phyloP scores from a whole-genome alignment of 2,797 vertebrate species.

The Ctenopoma multispine region DNA sequence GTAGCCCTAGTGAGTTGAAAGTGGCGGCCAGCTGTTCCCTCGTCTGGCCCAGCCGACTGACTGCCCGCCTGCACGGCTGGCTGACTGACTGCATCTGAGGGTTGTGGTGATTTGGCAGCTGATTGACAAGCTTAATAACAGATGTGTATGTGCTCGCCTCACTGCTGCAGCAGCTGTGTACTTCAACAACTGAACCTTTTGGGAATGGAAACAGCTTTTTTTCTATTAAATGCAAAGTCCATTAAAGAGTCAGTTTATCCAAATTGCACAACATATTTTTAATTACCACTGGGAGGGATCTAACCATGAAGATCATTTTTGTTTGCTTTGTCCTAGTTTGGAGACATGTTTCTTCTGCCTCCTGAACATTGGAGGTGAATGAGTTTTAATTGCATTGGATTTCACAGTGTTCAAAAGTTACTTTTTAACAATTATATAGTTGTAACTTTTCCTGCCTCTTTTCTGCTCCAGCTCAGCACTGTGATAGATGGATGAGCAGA shows the following conservation, averaged over 20 bases:
- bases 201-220: slow-evolving; percentile 33
- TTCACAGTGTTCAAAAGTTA: not conserved
- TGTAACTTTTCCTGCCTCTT: too few species aligned
- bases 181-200: slow-evolving; percentile 26
- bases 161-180: slow-evolving; percentile 51
- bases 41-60: slow-evolving; percentile 49
- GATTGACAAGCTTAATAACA: slow-evolving; percentile 72
- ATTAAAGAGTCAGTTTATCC: slow-evolving; percentile 10
- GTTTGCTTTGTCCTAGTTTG: slow-evolving; percentile 7
- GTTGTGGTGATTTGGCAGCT: slow-evolving; percentile 48
- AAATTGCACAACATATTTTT: slow-evolving; percentile 16
- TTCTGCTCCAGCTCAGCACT: too few species aligned
- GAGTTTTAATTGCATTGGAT: not conserved
- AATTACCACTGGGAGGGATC: not conserved
- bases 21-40: slow-evolving; percentile 72
- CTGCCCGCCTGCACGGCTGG: slow-evolving; percentile 47
- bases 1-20: slow-evolving; percentile 63
- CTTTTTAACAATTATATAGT: too few species aligned
- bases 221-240: slow-evolving; percentile 11
- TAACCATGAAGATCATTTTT: not conserved
- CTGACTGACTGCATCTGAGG: slow-evolving; percentile 49
- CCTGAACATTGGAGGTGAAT: not conserved
- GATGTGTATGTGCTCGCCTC: slow-evolving; percentile 42
- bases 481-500: too few species aligned
- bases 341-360: not conserved